Evolutionary conservation across 2,113 vertebrate species (phyloP).

Genomic region (Dromas ardeola): DNA sequence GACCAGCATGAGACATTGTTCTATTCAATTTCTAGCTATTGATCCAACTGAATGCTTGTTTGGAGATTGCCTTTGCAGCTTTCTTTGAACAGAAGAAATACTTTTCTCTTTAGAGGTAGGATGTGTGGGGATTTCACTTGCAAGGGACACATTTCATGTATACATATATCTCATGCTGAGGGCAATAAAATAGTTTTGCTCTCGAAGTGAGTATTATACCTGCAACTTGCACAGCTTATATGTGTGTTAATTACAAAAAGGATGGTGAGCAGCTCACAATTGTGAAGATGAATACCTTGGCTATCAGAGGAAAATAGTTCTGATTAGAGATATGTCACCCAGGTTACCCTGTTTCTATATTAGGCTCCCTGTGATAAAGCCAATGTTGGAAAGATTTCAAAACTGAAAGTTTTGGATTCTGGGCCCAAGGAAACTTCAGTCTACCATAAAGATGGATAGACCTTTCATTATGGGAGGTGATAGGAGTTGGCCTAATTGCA

Average conservation of each 20-base stretch:
- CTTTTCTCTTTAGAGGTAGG: slow-evolving; percentile 38
- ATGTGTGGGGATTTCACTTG: slow-evolving; percentile 8
- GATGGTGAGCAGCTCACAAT: neutral
- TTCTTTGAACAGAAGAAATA: slow-evolving; percentile 66
- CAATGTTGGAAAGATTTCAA: neutral
- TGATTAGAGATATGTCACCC: neutral
- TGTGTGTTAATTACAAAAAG: neutral
- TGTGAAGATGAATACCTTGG: neutral
- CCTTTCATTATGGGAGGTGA: neutral
- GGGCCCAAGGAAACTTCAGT: neutral
- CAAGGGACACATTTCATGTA: neutral
- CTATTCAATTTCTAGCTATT: slow-evolving; percentile 73
- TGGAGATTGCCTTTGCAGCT: slow-evolving; percentile 65
- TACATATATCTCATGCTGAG: slow-evolving; percentile 20
- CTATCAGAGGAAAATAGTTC: neutral
- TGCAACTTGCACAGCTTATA: neutral
- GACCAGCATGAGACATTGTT: slow-evolving; percentile 69
- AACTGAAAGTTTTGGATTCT: neutral
- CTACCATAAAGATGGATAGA: neutral
- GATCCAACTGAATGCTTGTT: slow-evolving; percentile 67
- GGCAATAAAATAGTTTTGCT: slow-evolving; percentile 1
- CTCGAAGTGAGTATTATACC: slow-evolving; percentile 8
- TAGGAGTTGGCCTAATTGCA: neutral
- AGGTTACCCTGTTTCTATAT: neutral
- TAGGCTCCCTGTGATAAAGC: neutral